Evolutionary conservation across 2,797 vertebrate genomes (phyloP).

Genomic region (Melopsittacus undulatus): DNA sequence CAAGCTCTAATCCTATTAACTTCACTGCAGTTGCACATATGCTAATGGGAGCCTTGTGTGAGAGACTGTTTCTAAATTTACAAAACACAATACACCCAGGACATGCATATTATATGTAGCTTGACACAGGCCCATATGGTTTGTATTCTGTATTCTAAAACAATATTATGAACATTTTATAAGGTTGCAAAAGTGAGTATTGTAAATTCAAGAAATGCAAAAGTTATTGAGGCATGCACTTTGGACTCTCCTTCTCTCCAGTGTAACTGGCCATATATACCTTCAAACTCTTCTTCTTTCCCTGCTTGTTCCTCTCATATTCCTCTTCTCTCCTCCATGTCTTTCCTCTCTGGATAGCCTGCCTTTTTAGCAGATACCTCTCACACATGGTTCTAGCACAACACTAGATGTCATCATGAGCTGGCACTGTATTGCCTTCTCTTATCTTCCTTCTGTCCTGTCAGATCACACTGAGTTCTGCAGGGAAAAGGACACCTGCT

Average conservation of each 20-base stretch:
- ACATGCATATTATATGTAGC: conserved; percentile 57
- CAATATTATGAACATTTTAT: conserved; percentile 64
- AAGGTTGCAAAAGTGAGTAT: conserved; percentile 62
- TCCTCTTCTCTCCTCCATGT: not conserved
- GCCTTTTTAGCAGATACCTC: not conserved
- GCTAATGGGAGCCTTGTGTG: conserved; percentile 68
- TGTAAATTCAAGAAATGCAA: conserved; percentile 68
- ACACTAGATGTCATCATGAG: not conserved
- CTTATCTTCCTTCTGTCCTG: not conserved
- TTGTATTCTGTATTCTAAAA: conserved; percentile 63
- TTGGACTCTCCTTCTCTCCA: conserved; percentile 27
- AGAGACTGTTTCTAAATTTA: conserved; percentile 63
- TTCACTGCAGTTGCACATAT: conserved; percentile 54
- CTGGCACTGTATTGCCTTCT: not conserved
- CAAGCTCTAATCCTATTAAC: conserved; percentile 70
- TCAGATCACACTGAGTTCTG: not conserved
- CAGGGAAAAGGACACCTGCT: rapidly evolving
- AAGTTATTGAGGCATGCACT: conserved; percentile 61
- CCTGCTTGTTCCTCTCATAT: not conserved
- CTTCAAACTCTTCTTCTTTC: conserved; percentile 11
- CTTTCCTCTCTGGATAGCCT: not conserved
- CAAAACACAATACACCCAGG: conserved; percentile 66
- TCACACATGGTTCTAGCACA: not conserved
- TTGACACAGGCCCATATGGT: conserved; percentile 67
- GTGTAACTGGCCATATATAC: conserved; percentile 38